Conservation (phyloP, 2,113 vertebrate genomes). For the Varanus komodoensis region DNA sequence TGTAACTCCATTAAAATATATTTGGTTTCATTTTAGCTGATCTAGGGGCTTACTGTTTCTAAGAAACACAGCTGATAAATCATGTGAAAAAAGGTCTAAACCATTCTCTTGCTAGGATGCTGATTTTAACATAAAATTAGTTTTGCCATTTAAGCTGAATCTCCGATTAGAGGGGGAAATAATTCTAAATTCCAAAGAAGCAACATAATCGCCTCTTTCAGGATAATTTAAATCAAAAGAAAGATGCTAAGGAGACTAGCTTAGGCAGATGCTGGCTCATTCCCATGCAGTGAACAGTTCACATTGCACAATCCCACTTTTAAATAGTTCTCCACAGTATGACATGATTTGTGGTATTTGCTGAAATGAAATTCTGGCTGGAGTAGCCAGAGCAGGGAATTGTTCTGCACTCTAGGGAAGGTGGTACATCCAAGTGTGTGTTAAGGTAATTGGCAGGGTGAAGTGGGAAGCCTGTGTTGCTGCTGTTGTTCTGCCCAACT, state of each 20-base stretch:
- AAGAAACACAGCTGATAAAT: constrained; percentile 36
- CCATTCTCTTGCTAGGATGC: constrained; percentile 43
- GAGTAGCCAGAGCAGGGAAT: constrained; percentile 58
- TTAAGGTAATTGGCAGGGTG: constrained; percentile 64
- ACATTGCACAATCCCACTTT: constrained; percentile 37
- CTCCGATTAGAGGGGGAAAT: constrained; percentile 59
- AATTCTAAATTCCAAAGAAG: constrained; percentile 57
- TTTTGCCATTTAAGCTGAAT: constrained; percentile 42
- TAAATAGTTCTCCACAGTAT: constrained; percentile 51
- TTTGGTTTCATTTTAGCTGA: constrained; percentile 44
- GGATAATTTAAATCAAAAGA: constrained; percentile 60
- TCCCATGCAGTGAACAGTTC: constrained; percentile 63
- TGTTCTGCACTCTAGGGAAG: constrained; percentile 58
- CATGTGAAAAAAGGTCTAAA: constrained; percentile 50
- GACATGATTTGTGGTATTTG: constrained; percentile 71
- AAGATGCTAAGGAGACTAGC: constrained; percentile 62
- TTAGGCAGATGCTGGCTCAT: constrained; percentile 52
- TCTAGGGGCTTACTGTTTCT: constrained; percentile 12
- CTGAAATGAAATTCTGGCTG: constrained; percentile 64
- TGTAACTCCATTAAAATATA: constrained; percentile 27
- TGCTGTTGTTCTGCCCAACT: constrained; percentile 65
- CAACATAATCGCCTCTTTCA: constrained; percentile 55
- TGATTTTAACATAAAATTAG: constrained; percentile 51
- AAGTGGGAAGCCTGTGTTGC: constrained; percentile 60
- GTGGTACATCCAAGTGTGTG: constrained; percentile 70